Evolutionary conservation across 2,113 vertebrate genomes (phyloP).

Genomic region (Corydoras sp.): DNA sequence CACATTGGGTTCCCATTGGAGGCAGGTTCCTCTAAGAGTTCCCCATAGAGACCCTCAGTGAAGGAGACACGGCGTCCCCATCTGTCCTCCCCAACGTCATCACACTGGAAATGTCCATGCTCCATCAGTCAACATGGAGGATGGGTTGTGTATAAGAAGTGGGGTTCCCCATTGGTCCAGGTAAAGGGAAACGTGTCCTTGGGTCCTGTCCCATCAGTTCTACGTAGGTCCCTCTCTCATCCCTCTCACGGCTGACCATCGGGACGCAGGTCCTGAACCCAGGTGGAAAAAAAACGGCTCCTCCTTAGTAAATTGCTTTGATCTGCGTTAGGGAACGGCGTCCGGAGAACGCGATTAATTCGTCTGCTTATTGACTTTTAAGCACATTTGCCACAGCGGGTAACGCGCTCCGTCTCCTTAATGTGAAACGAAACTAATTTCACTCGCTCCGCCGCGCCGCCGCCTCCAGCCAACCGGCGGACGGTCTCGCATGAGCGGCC

Average conservation of each 20-base stretch:
- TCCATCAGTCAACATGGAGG: too few relatives aligned
- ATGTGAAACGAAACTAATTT: conserved; percentile 25
- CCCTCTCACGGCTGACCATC: too few relatives aligned
- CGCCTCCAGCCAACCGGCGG: conserved; percentile 17
- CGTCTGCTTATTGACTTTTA: conserved; percentile 30
- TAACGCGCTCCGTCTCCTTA: conserved; percentile 19
- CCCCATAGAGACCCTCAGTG: too few relatives aligned
- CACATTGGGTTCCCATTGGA: too few relatives aligned
- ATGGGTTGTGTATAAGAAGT: too few relatives aligned
- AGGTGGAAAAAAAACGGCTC: not conserved
- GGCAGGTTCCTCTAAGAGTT: too few relatives aligned
- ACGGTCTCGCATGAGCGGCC: conserved; percentile 3
- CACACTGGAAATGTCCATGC: too few relatives aligned
- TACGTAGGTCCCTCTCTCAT: not conserved
- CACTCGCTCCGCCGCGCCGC: not conserved
- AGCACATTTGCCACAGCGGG: conserved; percentile 9
- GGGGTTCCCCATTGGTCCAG: too few relatives aligned
- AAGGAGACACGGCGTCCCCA: too few relatives aligned
- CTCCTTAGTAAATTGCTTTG: conserved; percentile 18
- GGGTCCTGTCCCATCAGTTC: too few relatives aligned
- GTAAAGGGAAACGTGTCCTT: too few relatives aligned
- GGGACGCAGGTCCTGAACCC: not conserved
- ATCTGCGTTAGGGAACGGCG: conserved; percentile 18
- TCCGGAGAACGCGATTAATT: conserved; percentile 7
- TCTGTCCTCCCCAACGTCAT: too few relatives aligned